phyloP scores from a whole-genome alignment of 2,888 invertebrate species.

The Limnephilus auricula region DNA sequence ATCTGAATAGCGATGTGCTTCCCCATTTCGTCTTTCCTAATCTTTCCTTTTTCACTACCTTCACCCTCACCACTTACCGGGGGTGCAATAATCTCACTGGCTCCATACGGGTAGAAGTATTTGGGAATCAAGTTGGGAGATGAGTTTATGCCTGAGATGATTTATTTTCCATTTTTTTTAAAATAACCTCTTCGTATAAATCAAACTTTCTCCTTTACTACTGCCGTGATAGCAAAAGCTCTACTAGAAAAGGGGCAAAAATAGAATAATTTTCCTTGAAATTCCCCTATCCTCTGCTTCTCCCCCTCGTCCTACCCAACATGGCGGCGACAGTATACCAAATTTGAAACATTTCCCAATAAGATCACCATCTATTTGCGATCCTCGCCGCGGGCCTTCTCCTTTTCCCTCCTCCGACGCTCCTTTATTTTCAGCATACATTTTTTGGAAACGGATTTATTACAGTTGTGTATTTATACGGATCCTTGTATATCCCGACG shows the following conservation, averaged over 20 bases:
- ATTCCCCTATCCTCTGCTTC: constrained; percentile 5
- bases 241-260: background rate
- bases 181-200: background rate
- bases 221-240: background rate
- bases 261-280: constrained; percentile 15
- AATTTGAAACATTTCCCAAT: constrained; percentile 56
- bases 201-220: background rate
- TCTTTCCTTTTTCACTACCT: too few relatives aligned
- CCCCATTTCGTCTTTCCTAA: too few relatives aligned
- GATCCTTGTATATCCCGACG: constrained; percentile 28
- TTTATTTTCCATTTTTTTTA: background rate
- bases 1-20: too few relatives aligned
- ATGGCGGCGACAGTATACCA: constrained; percentile 44
- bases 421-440: constrained; percentile 39
- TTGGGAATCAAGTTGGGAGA: background rate
- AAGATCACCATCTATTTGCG: constrained; percentile 61
- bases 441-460: constrained; percentile 40
- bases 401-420: background rate
- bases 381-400: constrained; percentile 41
- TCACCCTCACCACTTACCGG: too few relatives aligned
- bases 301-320: background rate
- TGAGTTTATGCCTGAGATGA: background rate
- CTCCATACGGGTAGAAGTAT: too few relatives aligned
- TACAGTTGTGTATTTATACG: constrained; percentile 48
- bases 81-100: too few relatives aligned